Evolutionary conservation across 2,797 vertebrate species (phyloP), one percentile per base, ranked within the genome.

Genomic region (Pteropus rufus): DNA sequence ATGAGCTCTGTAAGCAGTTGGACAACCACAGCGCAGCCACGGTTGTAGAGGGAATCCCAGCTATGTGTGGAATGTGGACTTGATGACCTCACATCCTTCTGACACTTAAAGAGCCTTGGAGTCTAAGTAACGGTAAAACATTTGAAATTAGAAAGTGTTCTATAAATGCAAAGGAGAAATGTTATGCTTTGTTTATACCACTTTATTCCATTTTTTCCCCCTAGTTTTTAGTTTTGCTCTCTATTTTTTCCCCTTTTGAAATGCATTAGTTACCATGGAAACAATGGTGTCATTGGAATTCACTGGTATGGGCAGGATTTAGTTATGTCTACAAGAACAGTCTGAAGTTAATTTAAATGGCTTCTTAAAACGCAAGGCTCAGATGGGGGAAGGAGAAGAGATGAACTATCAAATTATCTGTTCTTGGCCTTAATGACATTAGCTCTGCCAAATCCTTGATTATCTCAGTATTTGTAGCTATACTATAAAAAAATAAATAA

Each of bases 191-290:
- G 82, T 96, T 95, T 97, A 94, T 95, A 73, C 85, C 56, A 93
- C 65, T 96, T 97, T 72, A 94, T 97, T 96, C n/a, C 67, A 34
- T 72, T 96, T 93, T 67, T n/a, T 16, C 11, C 15, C 15, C 19
- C 24, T 88, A 73, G n/a, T 72, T 97, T 94, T 94, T 85, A 95
- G 76, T 94, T 69, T 93, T 82, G 60, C 44, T 97, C 52, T 97
- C 46, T 90, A 41, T 79, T 95, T 92, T 73, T 41, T 29, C 18
- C 56, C 26, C 67, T 85, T 95, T 94, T 96, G 94, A 97, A 96
- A 62, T 97, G 46, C 96, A 96, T 97, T 97, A 97, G 97, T 97
- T 97, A 72, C 97, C 89, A 96, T 97, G 93, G 97, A 94, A 97
- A 97, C 97, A 93, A 0, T 97, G 94, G 96, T 95, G 83, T 97